A percentile compares a stretch with the other conserved stretches of the same genome.
Conservation (phyloP, 2,113 vertebrate genomes). For the Rhadina sibilatrix region DNA sequence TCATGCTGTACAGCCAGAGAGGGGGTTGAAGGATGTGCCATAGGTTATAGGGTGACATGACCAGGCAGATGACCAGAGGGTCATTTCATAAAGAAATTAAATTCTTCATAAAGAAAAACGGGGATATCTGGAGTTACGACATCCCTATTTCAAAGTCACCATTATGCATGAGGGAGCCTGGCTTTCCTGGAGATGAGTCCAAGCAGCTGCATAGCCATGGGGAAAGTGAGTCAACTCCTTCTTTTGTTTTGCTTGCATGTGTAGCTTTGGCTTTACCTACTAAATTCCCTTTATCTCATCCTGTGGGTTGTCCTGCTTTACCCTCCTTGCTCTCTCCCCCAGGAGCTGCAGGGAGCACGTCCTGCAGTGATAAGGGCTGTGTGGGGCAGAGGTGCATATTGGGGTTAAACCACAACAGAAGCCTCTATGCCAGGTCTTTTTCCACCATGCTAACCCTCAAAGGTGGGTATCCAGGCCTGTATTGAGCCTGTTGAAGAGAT, state of each 20-base stretch:
- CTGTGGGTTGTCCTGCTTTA: not conserved
- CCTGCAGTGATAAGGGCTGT: not conserved
- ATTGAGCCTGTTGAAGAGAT: not conserved
- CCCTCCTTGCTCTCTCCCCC: not conserved
- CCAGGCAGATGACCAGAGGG: not conserved
- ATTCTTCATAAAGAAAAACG: not conserved
- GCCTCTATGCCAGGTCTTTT: not conserved
- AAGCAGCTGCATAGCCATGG: accelerated
- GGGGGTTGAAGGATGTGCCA: not conserved
- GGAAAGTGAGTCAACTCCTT: not conserved
- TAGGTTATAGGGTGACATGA: not conserved
- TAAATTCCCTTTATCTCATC: not conserved
- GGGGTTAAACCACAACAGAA: not conserved
- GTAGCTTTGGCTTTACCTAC: not conserved
- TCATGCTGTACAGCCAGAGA: not conserved
- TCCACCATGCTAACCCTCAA: not conserved
- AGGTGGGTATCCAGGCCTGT: not conserved
- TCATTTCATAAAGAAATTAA: not conserved
- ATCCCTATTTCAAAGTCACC: not conserved
- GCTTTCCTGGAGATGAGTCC: not conserved
- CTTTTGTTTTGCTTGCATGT: not conserved
- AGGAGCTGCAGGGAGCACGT: not conserved
- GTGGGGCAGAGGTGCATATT: not conserved
- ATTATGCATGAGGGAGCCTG: accelerated
- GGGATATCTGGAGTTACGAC: accelerated